Base-by-base conservation (phyloP, 2,797 vertebrate species). In the Aplochiton taeniatus region DNA sequence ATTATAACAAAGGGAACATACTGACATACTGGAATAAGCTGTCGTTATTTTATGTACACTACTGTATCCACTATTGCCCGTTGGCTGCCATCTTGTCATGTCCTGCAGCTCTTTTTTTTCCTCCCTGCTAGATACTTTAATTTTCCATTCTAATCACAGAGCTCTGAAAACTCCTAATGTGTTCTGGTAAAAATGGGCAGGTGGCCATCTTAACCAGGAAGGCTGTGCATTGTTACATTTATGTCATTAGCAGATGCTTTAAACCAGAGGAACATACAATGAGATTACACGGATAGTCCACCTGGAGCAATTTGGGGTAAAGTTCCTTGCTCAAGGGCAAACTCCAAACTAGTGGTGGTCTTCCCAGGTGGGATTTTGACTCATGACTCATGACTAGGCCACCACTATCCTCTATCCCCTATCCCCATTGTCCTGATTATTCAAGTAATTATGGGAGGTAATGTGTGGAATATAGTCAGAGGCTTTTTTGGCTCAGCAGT, bases 401-500 rank as follows among this genome's bases (percentile, higher is more conserved):
- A n/a, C n/a, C n/a, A n/a, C n/a, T n/a, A n/a, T n/a, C n/a, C n/a
- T n/a, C n/a, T n/a, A n/a, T n/a, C n/a, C n/a, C n/a, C n/a, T n/a
- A n/a, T n/a, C n/a, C n/a, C n/a, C n/a, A n/a, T n/a, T 74, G 67
- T 76, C 72, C 65, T 74, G 58, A 81, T 81, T 79, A 69, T 72
- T 85, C 69, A 66, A 73, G 81, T 83, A 79, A 84, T 84, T 70
- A 75, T 64, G 66, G 75, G 73, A 74, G 72, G 58, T 41, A 73
- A 73, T 81, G 73, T 76, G 74, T 74, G 50, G 65, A 74, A 64
- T 64, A 41, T 57, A 73, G 61, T 74, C 48, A 52, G 16, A 56
- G 61, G 47, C 56, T 61, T 65, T 57, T 58, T 19, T 58, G 61
- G 66, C 69, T 66, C 14, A 45, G 58, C 67, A 42, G 52, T 61